These are phyloP conservation scores for Strigamia crassipes DNA, from an alignment of 2,888 invertebrate genomes.

Conservation along the genomic window DNA sequence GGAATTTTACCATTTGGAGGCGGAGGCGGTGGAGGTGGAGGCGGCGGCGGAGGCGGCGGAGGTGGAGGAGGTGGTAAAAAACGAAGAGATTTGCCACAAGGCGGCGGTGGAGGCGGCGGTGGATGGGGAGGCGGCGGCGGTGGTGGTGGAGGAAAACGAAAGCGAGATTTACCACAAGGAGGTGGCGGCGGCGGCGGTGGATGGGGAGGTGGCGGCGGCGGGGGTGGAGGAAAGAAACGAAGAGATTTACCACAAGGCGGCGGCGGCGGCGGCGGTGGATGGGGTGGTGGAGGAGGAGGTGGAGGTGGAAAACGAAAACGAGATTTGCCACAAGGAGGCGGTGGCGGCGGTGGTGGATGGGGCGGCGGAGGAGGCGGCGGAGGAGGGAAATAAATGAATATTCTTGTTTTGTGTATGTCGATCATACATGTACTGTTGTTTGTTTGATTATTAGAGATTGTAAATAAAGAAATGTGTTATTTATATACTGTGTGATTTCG, in stretches of 20 bases:
- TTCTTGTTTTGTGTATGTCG: not conserved
- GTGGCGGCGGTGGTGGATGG: not conserved
- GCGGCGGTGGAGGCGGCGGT: not conserved
- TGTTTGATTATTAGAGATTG: not conserved
- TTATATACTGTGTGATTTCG: not conserved
- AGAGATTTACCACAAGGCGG: not conserved
- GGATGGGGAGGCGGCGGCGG: not conserved
- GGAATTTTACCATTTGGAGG: not conserved
- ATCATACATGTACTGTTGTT: not conserved
- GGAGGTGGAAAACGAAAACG: not conserved
- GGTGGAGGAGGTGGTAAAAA: not conserved
- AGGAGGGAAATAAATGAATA: not conserved
- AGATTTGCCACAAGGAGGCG: conserved; percentile 1
- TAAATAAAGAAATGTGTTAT: not conserved
- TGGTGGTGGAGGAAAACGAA: not conserved
- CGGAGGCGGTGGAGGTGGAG: not conserved
- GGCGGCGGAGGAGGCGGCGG: not conserved
- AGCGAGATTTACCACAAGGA: not conserved
- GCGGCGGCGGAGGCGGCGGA: not conserved
- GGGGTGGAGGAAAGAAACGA: not conserved
- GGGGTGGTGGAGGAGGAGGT: not conserved
- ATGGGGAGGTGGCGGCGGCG: conserved; percentile 9
- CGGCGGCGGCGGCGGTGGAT: not conserved
- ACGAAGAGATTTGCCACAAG: not conserved
- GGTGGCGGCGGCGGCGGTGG: not conserved